phyloP scores from a whole-genome alignment of 2,113 vertebrate species.

The Gobio gobio region DNA sequence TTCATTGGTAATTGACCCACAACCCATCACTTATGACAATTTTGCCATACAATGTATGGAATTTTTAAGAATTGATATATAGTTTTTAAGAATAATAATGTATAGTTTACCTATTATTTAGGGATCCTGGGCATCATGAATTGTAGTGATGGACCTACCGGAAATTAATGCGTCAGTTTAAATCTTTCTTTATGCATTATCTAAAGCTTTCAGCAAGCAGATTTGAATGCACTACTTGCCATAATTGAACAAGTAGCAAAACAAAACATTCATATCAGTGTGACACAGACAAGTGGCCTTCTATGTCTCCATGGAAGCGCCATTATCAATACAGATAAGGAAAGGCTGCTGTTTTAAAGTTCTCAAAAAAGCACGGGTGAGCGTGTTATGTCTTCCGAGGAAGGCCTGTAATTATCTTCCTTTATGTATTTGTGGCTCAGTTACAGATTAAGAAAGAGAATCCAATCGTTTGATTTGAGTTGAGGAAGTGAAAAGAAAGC shows the following conservation, averaged over 20 bases:
- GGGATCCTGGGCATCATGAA: neutral
- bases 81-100: neutral
- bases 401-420: neutral
- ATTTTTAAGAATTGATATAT: neutral
- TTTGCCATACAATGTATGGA: neutral
- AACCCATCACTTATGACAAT: neutral
- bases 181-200: neutral
- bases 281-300: conserved; percentile 47
- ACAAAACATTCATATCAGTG: conserved; percentile 35
- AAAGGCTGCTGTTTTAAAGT: conserved; percentile 11
- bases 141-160: neutral
- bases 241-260: conserved; percentile 27
- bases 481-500: conserved; percentile 17
- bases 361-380: neutral
- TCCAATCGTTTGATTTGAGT: neutral
- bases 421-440: conserved; percentile 8
- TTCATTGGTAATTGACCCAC: neutral
- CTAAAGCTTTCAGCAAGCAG: conserved; percentile 25
- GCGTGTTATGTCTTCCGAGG: conserved; percentile 28
- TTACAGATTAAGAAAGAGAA: neutral
- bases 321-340: conserved; percentile 53
- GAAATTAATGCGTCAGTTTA: neutral
- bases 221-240: neutral
- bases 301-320: conserved; percentile 18
- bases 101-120: neutral